Base-by-base conservation (phyloP, 2,888 invertebrate species). In the Sceliomorpha sp. region DNA sequence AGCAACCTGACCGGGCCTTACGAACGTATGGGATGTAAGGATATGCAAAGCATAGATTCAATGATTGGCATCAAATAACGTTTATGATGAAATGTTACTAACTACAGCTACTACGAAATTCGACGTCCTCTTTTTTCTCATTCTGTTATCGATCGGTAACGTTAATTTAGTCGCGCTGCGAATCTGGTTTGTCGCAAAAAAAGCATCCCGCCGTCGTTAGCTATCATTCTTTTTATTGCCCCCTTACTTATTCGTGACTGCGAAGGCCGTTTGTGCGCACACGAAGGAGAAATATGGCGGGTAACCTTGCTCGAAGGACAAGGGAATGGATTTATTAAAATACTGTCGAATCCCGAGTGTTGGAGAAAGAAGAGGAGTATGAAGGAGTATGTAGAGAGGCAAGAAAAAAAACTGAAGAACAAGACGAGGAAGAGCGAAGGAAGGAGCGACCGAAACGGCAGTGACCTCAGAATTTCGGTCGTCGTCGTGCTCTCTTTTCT, bases 11-110 rank as follows among this genome's bases (percentile, higher is more conserved):
- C 55, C 14, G 59, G 67, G 73, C 74, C 77, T 72, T 73, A 72
- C 74, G 62, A 72, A 76, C 68, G 64, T 76, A 76, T 75, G 77
- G 78, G 55, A 67, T 50, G 20, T 53, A 50, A 59, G 68, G 48
- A 72, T 72, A 76, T 76, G 82, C 82, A 79, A 84, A 82, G 81
- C 80, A 80, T 81, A 78, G 80, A 75, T 77, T 76, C 73, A 79
- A 81, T 80, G 79, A 80, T 77, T 80, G 79, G 79, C 78, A 53
- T 55, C 48, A 55, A 55, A 66, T 55, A 62, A 64, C 62, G 48
- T 66, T 68, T 48, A 68, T 50, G 59, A 39, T 50, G 51, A 66
- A 40, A 67, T 24, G 56, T 10, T 31, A 4, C 9, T 10, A 9
- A 64, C 59, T 59, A 64, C n/a, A n/a, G 44, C 60, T 70, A 66